These are phyloP conservation scores for Machaerirhynchus nigripectus DNA, from an alignment of 2,113 vertebrate species.

Conservation along the genomic window DNA sequence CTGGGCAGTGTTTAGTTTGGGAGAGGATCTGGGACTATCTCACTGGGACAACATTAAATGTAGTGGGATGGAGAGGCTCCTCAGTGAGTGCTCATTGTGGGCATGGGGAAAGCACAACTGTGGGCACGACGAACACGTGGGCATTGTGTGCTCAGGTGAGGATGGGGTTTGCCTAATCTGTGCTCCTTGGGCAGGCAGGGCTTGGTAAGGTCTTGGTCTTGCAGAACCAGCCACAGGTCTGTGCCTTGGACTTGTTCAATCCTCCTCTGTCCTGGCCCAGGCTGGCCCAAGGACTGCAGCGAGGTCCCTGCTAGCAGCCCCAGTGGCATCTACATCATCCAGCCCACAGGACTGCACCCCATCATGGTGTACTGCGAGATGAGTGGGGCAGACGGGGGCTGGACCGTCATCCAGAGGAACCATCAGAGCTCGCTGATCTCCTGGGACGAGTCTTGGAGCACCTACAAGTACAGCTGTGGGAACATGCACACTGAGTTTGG, in stretches of 20 bases:
- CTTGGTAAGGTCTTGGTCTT: neutral
- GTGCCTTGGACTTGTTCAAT: neutral
- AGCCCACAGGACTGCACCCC: neutral
- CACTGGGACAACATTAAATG: neutral
- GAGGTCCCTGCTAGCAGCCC: neutral
- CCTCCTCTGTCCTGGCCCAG: neutral
- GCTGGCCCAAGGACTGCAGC: neutral
- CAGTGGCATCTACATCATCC: neutral
- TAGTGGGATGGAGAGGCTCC: neutral
- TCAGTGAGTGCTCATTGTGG: rapidly evolving
- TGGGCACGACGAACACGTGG: rapidly evolving
- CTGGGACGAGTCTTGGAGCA: conserved; percentile 30
- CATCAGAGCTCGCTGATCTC: neutral
- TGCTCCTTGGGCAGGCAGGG: neutral
- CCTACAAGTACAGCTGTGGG: conserved; percentile 45
- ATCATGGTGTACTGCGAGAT: conserved; percentile 20
- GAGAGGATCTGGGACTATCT: neutral
- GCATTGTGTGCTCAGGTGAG: neutral
- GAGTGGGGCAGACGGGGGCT: neutral
- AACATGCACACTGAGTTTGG: neutral
- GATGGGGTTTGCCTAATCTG: neutral
- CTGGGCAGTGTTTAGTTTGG: neutral
- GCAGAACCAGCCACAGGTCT: neutral
- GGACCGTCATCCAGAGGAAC: conserved; percentile 50
- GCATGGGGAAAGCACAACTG: neutral